These are phyloP conservation scores for Diceros bicornis DNA, from an alignment of 2,797 vertebrate genomes.

Conservation along the genomic window DNA sequence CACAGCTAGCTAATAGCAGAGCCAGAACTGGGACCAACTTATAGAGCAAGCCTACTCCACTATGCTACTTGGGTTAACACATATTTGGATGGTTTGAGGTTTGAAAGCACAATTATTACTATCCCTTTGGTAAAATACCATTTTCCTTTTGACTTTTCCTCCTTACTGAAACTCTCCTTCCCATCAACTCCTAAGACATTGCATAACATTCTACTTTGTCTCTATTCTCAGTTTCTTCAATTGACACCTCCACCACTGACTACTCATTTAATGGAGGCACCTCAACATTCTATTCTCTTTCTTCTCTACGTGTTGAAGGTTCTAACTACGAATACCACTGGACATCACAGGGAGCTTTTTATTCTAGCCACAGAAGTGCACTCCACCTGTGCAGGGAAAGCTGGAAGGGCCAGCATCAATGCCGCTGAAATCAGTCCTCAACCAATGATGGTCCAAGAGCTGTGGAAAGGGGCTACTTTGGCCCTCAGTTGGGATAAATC, in stretches of 20 bases:
- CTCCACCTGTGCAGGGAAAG: neutral
- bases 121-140: neutral
- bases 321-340: neutral
- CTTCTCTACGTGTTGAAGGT: neutral
- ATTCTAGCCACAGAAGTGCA: neutral
- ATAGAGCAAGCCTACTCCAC: neutral
- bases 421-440: neutral
- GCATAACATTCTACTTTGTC: neutral
- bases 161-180: neutral
- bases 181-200: neutral
- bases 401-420: neutral
- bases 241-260: neutral
- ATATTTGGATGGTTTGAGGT: neutral
- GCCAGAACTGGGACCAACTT: neutral
- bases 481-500: neutral
- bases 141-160: neutral
- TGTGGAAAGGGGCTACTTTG: neutral
- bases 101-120: neutral
- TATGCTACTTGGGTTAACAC: neutral
- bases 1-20: neutral
- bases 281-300: neutral
- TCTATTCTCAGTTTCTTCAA: neutral
- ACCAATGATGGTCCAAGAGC: neutral
- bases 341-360: neutral
- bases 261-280: accelerated